A percentile compares a stretch with the other conserved stretches of the same genome.
phyloP scores from a whole-genome alignment of 2,888 invertebrate genomes.

The Entomobrya multifasciata region DNA sequence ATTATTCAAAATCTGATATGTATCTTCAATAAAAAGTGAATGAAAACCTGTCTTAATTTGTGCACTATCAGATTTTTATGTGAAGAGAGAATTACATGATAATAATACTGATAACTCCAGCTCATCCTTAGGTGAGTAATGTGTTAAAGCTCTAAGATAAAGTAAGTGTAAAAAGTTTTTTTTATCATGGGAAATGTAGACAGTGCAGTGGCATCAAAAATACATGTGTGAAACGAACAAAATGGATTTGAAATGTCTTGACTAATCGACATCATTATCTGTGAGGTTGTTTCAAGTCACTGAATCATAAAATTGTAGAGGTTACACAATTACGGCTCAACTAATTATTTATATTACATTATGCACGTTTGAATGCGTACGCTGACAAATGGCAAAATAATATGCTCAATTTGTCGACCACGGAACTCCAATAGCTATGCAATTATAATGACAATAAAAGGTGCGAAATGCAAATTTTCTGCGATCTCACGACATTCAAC shows the following conservation, averaged over 20 bases:
- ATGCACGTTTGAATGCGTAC: background rate
- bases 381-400: conserved; percentile 7
- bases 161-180: conserved; percentile 1
- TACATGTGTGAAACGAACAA: conserved; percentile 1
- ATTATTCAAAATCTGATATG: conserved; percentile 27
- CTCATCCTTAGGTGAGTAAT: conserved; percentile 14
- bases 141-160: background rate
- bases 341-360: conserved; percentile 30
- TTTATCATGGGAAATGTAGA: conserved; percentile 23
- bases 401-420: conserved; percentile 21
- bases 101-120: background rate
- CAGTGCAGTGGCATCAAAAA: background rate
- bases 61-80: background rate
- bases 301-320: conserved; percentile 62
- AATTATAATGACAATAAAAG: conserved; percentile 53
- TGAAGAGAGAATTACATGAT: background rate
- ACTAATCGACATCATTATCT: conserved; percentile 53
- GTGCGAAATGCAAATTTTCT: conserved; percentile 64
- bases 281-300: conserved; percentile 66
- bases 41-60: background rate
- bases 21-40: conserved; percentile 29
- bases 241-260: conserved; percentile 27
- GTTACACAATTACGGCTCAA: conserved; percentile 39
- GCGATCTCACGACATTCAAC: conserved; percentile 66
- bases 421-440: conserved; percentile 11